A percentile compares a stretch with the other conserved stretches of the same genome.
These are phyloP conservation scores for Neuroscelio doddi DNA, from an alignment of 2,888 invertebrate genomes.

Conservation along the genomic window DNA sequence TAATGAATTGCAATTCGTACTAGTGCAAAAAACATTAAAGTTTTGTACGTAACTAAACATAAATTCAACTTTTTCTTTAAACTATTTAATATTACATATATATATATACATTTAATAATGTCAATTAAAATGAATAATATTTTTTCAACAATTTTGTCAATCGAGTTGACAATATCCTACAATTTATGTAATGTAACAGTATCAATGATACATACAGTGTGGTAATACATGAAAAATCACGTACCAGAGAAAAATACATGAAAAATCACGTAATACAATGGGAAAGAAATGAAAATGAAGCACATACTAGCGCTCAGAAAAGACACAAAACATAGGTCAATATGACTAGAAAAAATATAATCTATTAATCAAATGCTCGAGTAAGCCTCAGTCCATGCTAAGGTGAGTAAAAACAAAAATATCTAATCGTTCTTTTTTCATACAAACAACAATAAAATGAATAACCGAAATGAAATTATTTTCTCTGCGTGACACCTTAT, in stretches of 20 bases:
- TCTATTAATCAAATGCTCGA: conserved; percentile 61
- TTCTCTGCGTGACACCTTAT: conserved; percentile 10
- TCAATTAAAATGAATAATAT: too few species aligned
- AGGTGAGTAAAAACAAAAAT: conserved; percentile 68
- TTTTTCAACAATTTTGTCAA: too few species aligned
- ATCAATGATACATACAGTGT: too few species aligned
- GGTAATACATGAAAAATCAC: too few species aligned
- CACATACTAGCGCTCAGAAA: conserved; percentile 10
- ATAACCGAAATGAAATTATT: conserved; percentile 14
- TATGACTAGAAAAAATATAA: conserved; percentile 31
- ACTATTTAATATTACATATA: too few species aligned
- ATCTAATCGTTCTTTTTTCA: conserved; percentile 61
- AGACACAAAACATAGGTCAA: conserved; percentile 18
- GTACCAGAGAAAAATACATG: neutral
- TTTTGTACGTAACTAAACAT: too few species aligned
- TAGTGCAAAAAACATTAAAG: too few species aligned
- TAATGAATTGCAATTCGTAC: too few species aligned
- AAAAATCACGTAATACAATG: conserved; percentile 11
- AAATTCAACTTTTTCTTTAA: too few species aligned
- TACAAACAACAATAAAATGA: conserved; percentile 26
- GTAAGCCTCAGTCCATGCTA: conserved; percentile 65
- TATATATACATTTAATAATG: too few species aligned
- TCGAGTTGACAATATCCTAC: too few species aligned
- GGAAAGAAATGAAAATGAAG: neutral
- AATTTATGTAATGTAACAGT: too few species aligned